A percentile compares a stretch with the other conserved stretches of the same genome.
Evolutionary conservation across 2,113 vertebrate genomes (phyloP).

Genomic region (Seriola dumerili): DNA sequence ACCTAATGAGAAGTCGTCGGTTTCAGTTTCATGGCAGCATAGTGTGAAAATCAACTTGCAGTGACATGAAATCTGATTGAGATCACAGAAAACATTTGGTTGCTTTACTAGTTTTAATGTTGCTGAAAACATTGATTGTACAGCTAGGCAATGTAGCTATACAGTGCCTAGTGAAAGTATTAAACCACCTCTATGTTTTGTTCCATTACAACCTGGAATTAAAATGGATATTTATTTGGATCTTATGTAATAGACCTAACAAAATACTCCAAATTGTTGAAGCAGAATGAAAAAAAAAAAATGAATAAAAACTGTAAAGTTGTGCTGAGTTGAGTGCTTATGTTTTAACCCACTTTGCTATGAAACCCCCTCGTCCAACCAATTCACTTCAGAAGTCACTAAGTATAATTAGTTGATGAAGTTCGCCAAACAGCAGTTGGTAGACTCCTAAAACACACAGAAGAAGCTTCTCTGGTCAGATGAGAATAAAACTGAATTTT

Average conservation of each 20-base stretch:
- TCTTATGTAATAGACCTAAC: not conserved
- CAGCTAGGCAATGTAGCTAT: not conserved
- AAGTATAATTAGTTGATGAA: too few species aligned
- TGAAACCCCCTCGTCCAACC: too few species aligned
- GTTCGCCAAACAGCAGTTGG: not conserved
- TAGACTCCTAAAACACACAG: not conserved
- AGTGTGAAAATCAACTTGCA: not conserved
- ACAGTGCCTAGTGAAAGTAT: too few species aligned
- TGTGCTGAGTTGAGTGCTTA: too few species aligned
- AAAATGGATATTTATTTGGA: too few species aligned
- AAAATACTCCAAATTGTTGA: not conserved
- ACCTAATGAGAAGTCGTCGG: not conserved
- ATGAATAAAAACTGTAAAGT: not conserved
- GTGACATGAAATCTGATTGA: not conserved
- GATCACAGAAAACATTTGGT: not conserved
- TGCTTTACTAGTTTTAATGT: not conserved
- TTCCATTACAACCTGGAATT: too few species aligned
- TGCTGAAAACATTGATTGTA: not conserved
- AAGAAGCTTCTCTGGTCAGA: not conserved
- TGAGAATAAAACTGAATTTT: not conserved
- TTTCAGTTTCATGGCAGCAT: not conserved
- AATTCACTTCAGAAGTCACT: too few species aligned
- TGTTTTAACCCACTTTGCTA: too few species aligned
- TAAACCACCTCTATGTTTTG: too few species aligned
- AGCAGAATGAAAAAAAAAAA: too few species aligned